Base-by-base conservation (phyloP, 1,140 invertebrate genomes). In the Saccostrea glomerata region DNA sequence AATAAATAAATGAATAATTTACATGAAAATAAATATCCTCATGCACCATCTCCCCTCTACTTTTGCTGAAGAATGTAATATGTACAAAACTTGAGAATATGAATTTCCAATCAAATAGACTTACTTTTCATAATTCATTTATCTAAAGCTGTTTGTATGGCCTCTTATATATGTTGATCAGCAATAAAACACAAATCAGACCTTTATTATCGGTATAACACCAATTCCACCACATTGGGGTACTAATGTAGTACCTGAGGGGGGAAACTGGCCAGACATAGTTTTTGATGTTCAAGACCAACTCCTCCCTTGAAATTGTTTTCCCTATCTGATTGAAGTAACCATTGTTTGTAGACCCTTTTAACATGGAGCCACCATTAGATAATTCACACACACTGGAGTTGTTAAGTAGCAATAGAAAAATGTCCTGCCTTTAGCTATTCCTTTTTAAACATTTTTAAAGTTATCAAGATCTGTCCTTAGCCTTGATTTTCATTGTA, bases 401-500 rank as follows among this genome's bases (percentile, higher is more conserved):
- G 58, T 63, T 2, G 58, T 63, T 17, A 20, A 63, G 58, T n/a
- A 20, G 58, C 58, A 20, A 63, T 63, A 63, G 58, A 63, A 63
- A 47, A 63, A 63, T 63, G 58, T 63, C 58, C 58, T 63, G 58
- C 58, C 58, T 20, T 63, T n/a, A 63, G 58, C 58, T 63, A 63
- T 20, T 17, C 58, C 58, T 20, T 17, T 63, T 47, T 47, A 47
- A 47, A 47, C 9, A 47, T 47, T 47, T 47, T 47, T 47, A 47
- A 47, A 47, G 6, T 47, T 47, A 47, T 9, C 47, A 7, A 47
- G 47, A 36, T 36, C 30, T 47, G 47, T 47, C 47, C 47, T 47
- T 6, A 47, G 47, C 47, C 47, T 47, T 47, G 47, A 47, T 47
- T 9, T 47, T 9, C 47, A 9, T 47, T 47, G 47, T 47, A 47